Conservation (phyloP, 2,797 vertebrate species). For the Cuculus canorus region DNA sequence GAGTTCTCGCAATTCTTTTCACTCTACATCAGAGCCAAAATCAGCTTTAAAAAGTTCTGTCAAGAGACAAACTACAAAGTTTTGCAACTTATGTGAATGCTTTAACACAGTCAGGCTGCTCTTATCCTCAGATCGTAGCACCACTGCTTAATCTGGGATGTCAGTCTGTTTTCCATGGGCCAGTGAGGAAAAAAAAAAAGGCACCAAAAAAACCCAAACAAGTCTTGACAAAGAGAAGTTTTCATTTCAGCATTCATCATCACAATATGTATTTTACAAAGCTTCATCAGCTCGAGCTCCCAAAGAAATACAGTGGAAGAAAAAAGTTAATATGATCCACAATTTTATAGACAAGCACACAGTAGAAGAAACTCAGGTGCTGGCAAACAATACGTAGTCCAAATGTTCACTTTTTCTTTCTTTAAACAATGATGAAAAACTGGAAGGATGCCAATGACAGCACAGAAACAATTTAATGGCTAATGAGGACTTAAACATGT, state of each 20-base stretch:
- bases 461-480: not conserved
- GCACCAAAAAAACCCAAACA: too few species aligned
- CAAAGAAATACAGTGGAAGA: not conserved
- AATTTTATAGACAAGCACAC: not conserved
- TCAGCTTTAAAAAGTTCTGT: not conserved
- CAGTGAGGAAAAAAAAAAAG: not conserved
- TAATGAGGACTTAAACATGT: not conserved
- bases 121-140: not conserved
- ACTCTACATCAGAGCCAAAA: not conserved
- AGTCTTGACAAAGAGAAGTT: not conserved
- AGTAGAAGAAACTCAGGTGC: not conserved
- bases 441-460: not conserved
- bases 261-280: not conserved
- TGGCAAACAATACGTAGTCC: not conserved
- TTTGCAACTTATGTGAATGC: not conserved
- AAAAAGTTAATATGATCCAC: not conserved
- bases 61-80: not conserved
- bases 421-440: not conserved
- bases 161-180: not conserved
- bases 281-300: not conserved
- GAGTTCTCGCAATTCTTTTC: not conserved
- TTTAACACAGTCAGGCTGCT: not conserved
- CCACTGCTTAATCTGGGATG: not conserved
- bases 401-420: not conserved
- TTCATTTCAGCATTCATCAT: not conserved